phyloP scores from a whole-genome alignment of 1,140 invertebrate genomes.

The Episyrphus balteatus region DNA sequence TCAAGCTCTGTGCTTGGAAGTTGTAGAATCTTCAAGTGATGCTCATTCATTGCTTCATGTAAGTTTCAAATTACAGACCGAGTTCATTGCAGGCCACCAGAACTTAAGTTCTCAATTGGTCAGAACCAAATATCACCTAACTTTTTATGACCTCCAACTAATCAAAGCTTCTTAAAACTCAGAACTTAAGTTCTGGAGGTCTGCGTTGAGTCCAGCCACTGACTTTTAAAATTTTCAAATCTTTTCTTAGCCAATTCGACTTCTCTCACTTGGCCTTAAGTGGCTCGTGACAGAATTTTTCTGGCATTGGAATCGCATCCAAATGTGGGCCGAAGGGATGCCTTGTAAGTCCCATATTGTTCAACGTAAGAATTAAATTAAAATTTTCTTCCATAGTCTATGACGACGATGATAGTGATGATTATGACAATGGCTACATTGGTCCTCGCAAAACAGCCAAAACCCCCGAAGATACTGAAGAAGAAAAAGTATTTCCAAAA shows the following conservation, averaged over 20 bases:
- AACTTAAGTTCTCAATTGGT: too few species aligned
- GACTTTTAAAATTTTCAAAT: too few species aligned
- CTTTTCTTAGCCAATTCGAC: constrained; percentile 17
- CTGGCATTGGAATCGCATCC: constrained; percentile 22
- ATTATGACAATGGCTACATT: constrained; percentile 25
- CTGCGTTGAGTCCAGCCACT: too few species aligned
- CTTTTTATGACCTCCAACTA: too few species aligned
- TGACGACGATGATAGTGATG: constrained; percentile 26
- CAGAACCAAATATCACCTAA: too few species aligned
- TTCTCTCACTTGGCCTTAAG: constrained; percentile 22
- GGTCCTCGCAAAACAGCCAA: constrained; percentile 27
- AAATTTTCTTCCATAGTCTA: constrained; percentile 11
- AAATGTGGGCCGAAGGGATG: constrained; percentile 32
- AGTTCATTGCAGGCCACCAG: too few species aligned
- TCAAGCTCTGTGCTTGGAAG: constrained; percentile 59
- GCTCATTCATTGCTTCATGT: constrained; percentile 22
- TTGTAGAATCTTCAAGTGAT: constrained; percentile 11
- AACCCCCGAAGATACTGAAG: constrained; percentile 30
- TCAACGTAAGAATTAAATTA: too few species aligned
- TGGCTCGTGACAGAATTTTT: constrained; percentile 25
- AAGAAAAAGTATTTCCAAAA: constrained; percentile 27
- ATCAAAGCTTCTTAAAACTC: too few species aligned
- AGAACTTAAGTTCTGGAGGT: too few species aligned
- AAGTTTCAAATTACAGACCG: constrained; percentile 3
- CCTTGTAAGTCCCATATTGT: constrained; percentile 23